Evolutionary conservation across 2,888 invertebrate genomes (phyloP).

Genomic region (Tipula lateralis): DNA sequence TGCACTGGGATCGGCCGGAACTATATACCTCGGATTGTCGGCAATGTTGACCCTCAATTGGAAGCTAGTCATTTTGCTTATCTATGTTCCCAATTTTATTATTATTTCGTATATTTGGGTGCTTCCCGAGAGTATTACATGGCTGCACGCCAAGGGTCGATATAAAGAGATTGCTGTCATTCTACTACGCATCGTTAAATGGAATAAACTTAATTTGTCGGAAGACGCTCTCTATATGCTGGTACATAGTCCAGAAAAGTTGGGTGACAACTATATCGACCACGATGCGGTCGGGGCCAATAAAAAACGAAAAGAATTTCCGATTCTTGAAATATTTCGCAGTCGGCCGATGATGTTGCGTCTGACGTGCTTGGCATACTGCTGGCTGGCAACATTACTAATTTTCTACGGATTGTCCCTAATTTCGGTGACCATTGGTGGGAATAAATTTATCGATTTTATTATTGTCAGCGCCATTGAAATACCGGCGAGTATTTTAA

Average conservation of each 20-base stretch:
- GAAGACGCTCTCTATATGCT: neutral
- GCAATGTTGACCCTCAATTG: neutral
- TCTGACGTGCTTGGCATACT: neutral
- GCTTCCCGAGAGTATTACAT: neutral
- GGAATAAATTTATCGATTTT: neutral
- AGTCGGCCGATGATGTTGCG: neutral
- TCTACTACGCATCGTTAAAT: neutral
- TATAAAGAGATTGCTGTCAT: neutral
- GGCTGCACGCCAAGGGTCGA: neutral
- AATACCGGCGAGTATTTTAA: neutral
- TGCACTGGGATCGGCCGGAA: neutral
- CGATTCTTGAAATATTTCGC: neutral
- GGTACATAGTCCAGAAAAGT: neutral
- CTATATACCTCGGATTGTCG: neutral
- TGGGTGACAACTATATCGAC: constrained; percentile 42
- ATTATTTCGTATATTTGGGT: neutral
- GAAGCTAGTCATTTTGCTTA: neutral
- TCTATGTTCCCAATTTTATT: neutral
- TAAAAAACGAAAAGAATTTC: too few relatives aligned
- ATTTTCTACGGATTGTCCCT: neutral
- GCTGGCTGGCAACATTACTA: neutral
- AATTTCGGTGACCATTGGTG: neutral
- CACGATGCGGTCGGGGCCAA: constrained; percentile 54
- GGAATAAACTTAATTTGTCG: constrained; percentile 36
- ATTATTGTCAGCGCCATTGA: neutral